Conservation (phyloP, 2,888 invertebrate genomes). For the Amphipoea lucens region DNA sequence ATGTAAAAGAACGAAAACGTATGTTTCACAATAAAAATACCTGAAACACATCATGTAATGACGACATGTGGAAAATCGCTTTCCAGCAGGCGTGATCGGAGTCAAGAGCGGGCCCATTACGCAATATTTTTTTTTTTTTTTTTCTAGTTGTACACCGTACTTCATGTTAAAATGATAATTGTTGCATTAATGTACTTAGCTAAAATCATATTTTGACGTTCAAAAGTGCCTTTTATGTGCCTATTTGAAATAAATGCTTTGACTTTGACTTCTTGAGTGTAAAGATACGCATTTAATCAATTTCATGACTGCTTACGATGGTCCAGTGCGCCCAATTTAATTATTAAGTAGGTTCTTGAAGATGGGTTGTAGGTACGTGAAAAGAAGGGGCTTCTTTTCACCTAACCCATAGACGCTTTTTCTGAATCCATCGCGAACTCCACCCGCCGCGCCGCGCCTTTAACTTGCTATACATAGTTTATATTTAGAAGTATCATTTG, state of each 20-base stretch:
- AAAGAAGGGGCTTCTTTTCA: background rate
- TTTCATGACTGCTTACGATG: background rate
- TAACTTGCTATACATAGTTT: background rate
- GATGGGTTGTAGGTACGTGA: background rate
- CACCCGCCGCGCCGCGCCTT: background rate
- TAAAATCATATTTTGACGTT: background rate
- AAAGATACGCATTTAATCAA: background rate
- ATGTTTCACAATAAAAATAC: background rate
- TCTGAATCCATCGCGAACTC: background rate
- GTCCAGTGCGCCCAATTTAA: background rate
- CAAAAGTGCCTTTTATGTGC: too few species aligned
- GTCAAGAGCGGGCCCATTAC: too few species aligned
- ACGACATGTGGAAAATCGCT: background rate
- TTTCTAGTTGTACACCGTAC: background rate
- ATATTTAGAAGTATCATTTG: constrained; percentile 1
- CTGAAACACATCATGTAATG: background rate
- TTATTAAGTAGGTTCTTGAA: background rate
- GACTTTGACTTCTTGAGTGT: background rate
- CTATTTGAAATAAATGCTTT: too few species aligned
- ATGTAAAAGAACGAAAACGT: background rate
- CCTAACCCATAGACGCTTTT: background rate
- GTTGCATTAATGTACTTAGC: background rate
- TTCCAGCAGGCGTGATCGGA: too few species aligned
- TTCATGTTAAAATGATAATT: background rate
- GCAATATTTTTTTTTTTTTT: background rate